Percentiles rank a stretch among this genome's conserved stretches.
Conservation (phyloP, 2,113 vertebrate genomes). For the Solea senegalensis region DNA sequence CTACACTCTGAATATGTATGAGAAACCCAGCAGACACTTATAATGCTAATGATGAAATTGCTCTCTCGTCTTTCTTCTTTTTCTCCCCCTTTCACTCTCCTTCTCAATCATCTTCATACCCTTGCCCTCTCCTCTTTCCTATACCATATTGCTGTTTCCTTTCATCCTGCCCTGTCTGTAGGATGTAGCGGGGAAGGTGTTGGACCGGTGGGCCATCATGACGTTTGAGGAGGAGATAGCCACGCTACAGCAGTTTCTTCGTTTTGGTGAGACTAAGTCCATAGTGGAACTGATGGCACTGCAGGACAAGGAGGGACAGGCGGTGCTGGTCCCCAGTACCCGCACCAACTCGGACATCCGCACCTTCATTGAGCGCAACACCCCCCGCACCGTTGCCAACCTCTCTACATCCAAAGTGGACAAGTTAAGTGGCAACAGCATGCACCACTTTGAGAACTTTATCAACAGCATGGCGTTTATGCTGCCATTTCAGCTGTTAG, state of each 20-base stretch:
- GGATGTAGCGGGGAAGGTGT: conserved; percentile 95
- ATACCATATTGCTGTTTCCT: background rate
- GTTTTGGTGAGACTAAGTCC: conserved; percentile 98
- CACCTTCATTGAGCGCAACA: conserved; percentile 94
- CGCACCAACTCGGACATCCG: conserved; percentile 92
- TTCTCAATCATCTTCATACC: conserved; percentile 11
- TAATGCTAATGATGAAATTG: conserved; percentile 63
- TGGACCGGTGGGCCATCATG: conserved; percentile 99
- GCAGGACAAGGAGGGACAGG: conserved; percentile 94
- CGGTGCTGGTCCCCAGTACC: conserved; percentile 85
- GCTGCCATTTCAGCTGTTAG: conserved; percentile 94
- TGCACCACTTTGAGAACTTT: conserved; percentile 95
- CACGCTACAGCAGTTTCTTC: conserved; percentile 95
- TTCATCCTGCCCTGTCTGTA: conserved; percentile 58
- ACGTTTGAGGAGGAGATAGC: conserved; percentile 95
- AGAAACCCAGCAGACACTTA: conserved; percentile 43
- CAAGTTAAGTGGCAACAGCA: conserved; percentile 79
- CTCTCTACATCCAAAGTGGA: conserved; percentile 83
- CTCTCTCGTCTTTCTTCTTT: conserved; percentile 23
- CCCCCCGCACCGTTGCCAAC: conserved; percentile 72
- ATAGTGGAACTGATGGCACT: conserved; percentile 98
- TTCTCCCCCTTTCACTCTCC: conserved; percentile 8
- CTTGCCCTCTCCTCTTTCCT: conserved; percentile 2
- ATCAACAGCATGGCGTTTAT: conserved; percentile 95
- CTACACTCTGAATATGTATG: conserved; percentile 58